Evolutionary conservation across 2,113 vertebrate genomes (phyloP).

Genomic region (Chaenocephalus aceratus): DNA sequence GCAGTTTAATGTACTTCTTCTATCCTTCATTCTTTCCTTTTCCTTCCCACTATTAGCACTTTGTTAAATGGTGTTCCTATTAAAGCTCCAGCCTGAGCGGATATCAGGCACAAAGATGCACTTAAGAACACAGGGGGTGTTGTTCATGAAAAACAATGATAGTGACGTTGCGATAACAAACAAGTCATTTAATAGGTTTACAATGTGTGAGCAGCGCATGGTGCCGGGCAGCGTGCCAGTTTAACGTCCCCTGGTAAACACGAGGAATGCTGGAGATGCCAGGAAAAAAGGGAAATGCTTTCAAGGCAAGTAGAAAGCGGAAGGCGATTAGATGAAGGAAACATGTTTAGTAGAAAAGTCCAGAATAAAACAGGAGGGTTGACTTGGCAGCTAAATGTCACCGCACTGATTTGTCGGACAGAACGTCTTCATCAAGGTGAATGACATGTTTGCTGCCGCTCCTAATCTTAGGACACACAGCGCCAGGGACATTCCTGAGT

Average conservation of each 20-base stretch:
- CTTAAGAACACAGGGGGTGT: neutral
- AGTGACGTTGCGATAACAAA: conserved; percentile 13
- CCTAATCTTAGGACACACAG: conserved; percentile 31
- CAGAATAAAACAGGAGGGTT: neutral
- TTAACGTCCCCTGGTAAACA: neutral
- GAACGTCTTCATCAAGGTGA: conserved; percentile 46
- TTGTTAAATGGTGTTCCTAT: conserved; percentile 27
- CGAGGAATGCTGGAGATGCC: neutral
- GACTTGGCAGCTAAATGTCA: neutral
- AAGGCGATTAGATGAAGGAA: too few species aligned
- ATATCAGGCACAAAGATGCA: conserved; percentile 25
- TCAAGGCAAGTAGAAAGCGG: too few species aligned
- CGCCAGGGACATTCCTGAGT: conserved; percentile 29
- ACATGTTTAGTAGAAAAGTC: neutral
- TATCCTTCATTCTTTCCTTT: neutral
- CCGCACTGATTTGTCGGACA: neutral
- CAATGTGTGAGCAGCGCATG: conserved; percentile 1
- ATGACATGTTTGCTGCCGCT: conserved; percentile 11
- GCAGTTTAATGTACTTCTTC: neutral
- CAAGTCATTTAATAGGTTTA: conserved; percentile 28
- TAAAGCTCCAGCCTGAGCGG: conserved; percentile 31
- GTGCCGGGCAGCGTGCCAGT: neutral
- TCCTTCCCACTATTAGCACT: neutral
- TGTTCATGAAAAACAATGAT: neutral
- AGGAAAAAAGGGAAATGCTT: too few species aligned